These are phyloP conservation scores for Drosophila athabasca DNA, from an alignment of 1,140 invertebrate species.

Conservation along the genomic window DNA sequence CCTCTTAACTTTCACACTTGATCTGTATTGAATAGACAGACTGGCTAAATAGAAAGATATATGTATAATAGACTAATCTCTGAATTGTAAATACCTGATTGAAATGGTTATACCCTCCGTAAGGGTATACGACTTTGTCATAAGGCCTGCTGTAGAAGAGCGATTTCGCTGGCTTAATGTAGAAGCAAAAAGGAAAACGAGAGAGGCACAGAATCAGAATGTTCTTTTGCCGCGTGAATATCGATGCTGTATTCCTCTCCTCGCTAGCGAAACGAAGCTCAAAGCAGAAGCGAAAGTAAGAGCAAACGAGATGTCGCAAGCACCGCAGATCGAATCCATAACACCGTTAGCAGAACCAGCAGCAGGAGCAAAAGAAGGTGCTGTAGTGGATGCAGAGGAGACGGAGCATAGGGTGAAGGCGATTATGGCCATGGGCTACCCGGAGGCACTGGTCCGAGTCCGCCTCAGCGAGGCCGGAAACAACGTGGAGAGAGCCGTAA, in stretches of 20 bases:
- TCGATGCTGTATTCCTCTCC: background rate
- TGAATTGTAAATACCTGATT: too few relatives aligned
- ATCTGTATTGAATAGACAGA: too few relatives aligned
- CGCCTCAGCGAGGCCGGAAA: slow-evolving; percentile 39
- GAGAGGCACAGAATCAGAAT: too few relatives aligned
- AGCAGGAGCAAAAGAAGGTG: slow-evolving; percentile 4
- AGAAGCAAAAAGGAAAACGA: too few relatives aligned
- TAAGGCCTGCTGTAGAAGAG: too few relatives aligned
- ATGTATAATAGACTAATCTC: too few relatives aligned
- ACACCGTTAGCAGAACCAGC: background rate
- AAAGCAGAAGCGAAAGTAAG: background rate
- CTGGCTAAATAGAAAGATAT: too few relatives aligned
- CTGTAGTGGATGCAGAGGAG: slow-evolving; percentile 11
- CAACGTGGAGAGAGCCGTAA: slow-evolving; percentile 65
- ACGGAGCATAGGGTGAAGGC: slow-evolving; percentile 29
- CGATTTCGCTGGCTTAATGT: too few relatives aligned
- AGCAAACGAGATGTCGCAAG: background rate
- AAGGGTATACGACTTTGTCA: too few relatives aligned
- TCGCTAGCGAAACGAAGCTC: background rate
- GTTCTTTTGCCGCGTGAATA: too few relatives aligned
- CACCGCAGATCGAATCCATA: background rate
- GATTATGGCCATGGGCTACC: slow-evolving; percentile 65
- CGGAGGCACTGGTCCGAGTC: slow-evolving; percentile 50
- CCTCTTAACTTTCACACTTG: too few relatives aligned
- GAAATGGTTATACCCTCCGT: too few relatives aligned